Conservation (phyloP, 2,113 vertebrate genomes). For the Toxotes jaculatrix region DNA sequence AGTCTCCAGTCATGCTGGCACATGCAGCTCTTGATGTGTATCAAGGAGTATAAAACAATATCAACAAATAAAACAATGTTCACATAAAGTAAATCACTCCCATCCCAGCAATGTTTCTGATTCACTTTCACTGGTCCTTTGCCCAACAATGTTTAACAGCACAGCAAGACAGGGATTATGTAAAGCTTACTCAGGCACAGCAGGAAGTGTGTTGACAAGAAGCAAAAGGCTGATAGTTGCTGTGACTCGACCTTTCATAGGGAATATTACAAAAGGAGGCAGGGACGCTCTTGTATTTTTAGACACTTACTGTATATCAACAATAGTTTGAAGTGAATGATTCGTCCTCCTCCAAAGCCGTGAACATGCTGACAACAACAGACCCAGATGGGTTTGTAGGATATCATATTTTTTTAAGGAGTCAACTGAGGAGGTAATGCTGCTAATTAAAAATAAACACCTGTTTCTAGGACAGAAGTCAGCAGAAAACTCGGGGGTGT, state of each 20-base stretch:
- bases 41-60: constrained; percentile 9
- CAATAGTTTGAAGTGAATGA: constrained; percentile 21
- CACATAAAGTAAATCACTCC: constrained; percentile 11
- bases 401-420: constrained; percentile 19
- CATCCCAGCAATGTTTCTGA: neutral
- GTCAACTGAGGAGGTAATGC: constrained; percentile 28
- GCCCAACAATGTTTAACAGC: constrained; percentile 22
- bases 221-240: constrained; percentile 15
- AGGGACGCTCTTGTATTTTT: constrained; percentile 50
- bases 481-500: neutral
- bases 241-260: constrained; percentile 43
- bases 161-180: constrained; percentile 29
- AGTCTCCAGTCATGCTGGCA: neutral
- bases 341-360: neutral
- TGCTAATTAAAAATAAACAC: constrained; percentile 61
- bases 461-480: constrained; percentile 11
- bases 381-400: neutral
- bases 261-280: constrained; percentile 42
- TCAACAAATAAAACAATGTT: constrained; percentile 18
- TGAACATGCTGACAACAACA: constrained; percentile 1
- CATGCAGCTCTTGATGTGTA: neutral
- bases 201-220: constrained; percentile 9
- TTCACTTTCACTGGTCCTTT: neutral
- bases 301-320: constrained; percentile 21
- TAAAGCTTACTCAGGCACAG: constrained; percentile 40